Conservation (phyloP, 2,888 invertebrate species). For the Synanthedon tipuliformis region DNA sequence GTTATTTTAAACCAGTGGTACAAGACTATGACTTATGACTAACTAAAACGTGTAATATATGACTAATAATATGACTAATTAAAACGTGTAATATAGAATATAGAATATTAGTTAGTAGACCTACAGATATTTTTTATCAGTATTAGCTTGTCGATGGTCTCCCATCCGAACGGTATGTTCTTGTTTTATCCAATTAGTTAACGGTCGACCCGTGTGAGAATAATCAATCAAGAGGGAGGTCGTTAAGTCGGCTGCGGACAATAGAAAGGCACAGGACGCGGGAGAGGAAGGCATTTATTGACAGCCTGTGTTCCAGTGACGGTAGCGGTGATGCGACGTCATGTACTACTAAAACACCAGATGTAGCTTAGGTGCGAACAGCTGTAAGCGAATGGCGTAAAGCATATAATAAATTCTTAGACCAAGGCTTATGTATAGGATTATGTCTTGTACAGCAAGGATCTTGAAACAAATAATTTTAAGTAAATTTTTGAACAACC, state of each 20-base stretch:
- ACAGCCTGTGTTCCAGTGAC: constrained; percentile 22
- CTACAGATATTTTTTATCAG: not conserved
- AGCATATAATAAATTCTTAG: too few species aligned
- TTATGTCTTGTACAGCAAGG: too few species aligned
- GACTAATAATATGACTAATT: too few species aligned
- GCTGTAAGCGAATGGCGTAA: too few species aligned
- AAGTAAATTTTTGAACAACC: too few species aligned
- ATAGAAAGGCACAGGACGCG: constrained; percentile 3
- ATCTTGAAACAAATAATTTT: too few species aligned
- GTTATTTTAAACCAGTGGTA: too few species aligned
- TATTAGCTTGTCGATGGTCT: not conserved
- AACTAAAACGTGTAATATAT: too few species aligned
- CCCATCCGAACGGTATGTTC: not conserved
- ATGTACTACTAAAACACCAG: constrained; percentile 1
- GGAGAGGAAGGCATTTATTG: constrained; percentile 11
- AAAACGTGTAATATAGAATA: too few species aligned
- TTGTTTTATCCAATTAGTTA: not conserved
- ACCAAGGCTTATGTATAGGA: too few species aligned
- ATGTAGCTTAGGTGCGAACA: not conserved
- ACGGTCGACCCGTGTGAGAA: constrained; percentile 1
- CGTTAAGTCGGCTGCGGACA: constrained; percentile 9
- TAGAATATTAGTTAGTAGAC: too few species aligned
- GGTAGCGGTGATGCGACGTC: constrained; percentile 9
- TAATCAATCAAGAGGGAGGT: constrained; percentile 8
- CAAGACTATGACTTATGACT: too few species aligned